phyloP scores from a whole-genome alignment of 2,113 vertebrate genomes.

The Myanophis thanlyinensis region DNA sequence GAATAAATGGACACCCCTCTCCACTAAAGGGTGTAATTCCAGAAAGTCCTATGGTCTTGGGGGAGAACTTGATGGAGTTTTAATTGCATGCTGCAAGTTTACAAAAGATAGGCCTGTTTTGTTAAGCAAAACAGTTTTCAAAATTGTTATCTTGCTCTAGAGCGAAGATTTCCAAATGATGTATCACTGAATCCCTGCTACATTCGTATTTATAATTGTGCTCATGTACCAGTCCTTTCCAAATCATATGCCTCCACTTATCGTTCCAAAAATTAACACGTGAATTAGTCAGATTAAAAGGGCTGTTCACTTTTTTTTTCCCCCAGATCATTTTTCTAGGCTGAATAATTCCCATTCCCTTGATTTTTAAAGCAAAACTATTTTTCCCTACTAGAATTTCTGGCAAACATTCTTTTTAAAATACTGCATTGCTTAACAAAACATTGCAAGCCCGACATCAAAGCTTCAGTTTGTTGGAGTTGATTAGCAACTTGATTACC shows the following conservation, averaged over 20 bases:
- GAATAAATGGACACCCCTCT: not conserved
- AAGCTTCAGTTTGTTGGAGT: conserved; percentile 36
- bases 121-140: conserved; percentile 10
- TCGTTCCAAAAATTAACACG: conserved; percentile 46
- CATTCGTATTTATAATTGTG: conserved; percentile 37
- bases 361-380: conserved; percentile 18
- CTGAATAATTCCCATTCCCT: not conserved
- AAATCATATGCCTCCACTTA: conserved; percentile 47
- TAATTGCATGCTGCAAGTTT: not conserved
- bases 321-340: not conserved
- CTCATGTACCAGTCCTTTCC: conserved; percentile 44
- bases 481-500: conserved; percentile 12
- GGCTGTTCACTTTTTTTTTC: conserved; percentile 25
- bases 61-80: not conserved
- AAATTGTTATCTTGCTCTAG: conserved; percentile 31
- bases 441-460: conserved; percentile 27
- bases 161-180: conserved; percentile 37
- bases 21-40: not conserved
- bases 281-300: conserved; percentile 45
- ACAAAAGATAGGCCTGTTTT: not conserved
- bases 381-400: conserved; percentile 36
- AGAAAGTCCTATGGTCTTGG: not conserved
- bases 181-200: conserved; percentile 47
- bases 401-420: conserved; percentile 44
- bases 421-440: conserved; percentile 12